Percentiles rank a stretch among this genome's conserved stretches.
These are phyloP conservation scores for Panulirus ornatus DNA, from an alignment of 1,140 invertebrate genomes.

Conservation along the genomic window DNA sequence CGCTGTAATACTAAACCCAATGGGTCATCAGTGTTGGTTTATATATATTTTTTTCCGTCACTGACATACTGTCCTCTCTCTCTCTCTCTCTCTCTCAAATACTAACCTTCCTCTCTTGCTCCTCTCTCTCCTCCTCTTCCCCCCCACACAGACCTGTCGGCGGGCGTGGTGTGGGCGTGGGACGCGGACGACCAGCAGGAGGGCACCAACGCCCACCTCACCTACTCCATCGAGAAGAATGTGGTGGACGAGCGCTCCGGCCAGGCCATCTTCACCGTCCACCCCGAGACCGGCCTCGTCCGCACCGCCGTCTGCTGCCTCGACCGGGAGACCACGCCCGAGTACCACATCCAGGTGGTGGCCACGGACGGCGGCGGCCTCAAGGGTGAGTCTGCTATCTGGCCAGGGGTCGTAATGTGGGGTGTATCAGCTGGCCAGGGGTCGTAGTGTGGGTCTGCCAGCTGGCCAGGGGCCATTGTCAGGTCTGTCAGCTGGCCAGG, in stretches of 20 bases:
- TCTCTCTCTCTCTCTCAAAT: not conserved
- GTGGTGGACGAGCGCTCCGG: conserved; percentile 13
- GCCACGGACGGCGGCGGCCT: conserved; percentile 3
- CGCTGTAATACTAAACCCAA: no score
- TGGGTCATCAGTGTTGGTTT: no score
- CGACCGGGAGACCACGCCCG: conserved; percentile 6
- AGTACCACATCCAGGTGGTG: conserved; percentile 30
- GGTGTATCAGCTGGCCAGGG: no score
- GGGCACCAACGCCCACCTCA: conserved; percentile 18
- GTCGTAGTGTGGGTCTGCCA: no score
- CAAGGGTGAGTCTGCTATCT: conserved; percentile 38
- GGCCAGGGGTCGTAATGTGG: no score
- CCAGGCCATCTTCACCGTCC: not conserved
- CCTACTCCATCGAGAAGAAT: conserved; percentile 43
- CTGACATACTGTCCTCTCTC: no score
- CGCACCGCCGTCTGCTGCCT: conserved; percentile 15
- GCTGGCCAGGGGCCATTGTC: no score
- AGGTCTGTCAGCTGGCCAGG: no score
- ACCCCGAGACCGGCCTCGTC: not conserved
- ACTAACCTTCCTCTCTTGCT: no score
- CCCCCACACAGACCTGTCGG: conserved; percentile 8
- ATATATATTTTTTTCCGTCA: no score
- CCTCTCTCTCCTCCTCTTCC: no score
- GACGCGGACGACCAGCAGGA: not conserved
- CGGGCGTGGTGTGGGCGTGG: conserved; percentile 13